Evolutionary conservation across 1,140 invertebrate species (phyloP).

Genomic region (Aleiodes sp.): DNA sequence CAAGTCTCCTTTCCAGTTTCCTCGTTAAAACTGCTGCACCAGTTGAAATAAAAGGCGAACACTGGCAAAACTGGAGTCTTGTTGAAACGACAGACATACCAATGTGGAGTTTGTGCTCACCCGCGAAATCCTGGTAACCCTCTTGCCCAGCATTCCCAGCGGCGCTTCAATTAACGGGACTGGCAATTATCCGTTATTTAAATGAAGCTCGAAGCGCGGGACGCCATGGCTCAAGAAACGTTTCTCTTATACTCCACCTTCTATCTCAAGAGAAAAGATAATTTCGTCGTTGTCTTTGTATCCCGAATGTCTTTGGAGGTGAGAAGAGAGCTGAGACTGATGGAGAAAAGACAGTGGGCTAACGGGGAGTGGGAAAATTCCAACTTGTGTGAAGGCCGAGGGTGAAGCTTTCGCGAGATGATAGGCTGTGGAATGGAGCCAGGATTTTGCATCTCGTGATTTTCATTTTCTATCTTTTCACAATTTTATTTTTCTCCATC

Average conservation of each 20-base stretch:
- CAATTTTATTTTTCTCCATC: neutral
- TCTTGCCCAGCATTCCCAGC: constrained; percentile 48
- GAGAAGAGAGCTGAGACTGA: constrained; percentile 9
- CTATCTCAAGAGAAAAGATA: constrained; percentile 24
- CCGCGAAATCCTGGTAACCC: constrained; percentile 55
- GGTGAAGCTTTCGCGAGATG: constrained; percentile 2
- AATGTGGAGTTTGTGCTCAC: constrained; percentile 12
- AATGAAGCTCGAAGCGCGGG: constrained; percentile 46
- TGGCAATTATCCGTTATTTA: constrained; percentile 63
- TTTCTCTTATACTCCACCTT: constrained; percentile 48
- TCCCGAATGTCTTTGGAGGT: neutral
- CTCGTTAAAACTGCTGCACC: constrained; percentile 28
- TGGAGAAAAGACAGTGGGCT: neutral
- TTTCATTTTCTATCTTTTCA: neutral
- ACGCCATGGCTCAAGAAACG: constrained; percentile 34
- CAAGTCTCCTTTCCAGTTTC: neutral
- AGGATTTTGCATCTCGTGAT: neutral
- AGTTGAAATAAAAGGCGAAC: constrained; percentile 36
- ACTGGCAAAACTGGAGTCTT: neutral
- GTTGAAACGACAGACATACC: constrained; percentile 6
- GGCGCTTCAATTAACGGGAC: constrained; percentile 60
- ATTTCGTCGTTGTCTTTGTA: constrained; percentile 12
- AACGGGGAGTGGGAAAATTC: neutral
- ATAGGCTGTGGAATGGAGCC: neutral
- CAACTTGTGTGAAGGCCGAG: constrained; percentile 2